phyloP scores from a whole-genome alignment of 2,113 vertebrate species.

The Sorex fumeus region DNA sequence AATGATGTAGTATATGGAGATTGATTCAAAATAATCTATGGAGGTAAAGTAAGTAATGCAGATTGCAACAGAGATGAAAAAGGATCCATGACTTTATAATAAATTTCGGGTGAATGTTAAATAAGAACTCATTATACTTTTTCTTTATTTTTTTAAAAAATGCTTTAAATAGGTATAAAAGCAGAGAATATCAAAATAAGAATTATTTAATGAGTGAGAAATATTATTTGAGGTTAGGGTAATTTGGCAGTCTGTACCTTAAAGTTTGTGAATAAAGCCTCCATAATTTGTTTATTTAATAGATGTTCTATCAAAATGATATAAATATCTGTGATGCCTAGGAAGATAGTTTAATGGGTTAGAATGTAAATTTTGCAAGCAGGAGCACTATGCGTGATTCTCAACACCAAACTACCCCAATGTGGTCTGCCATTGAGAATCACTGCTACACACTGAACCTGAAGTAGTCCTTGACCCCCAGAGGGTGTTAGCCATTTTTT shows the following conservation, averaged over 20 bases:
- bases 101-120: not conserved
- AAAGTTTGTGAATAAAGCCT: not conserved
- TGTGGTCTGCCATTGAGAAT: not conserved
- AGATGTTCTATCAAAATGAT: not conserved
- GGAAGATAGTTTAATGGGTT: not conserved
- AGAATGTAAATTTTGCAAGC: not conserved
- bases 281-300: slow-evolving; percentile 3
- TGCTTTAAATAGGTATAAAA: not conserved
- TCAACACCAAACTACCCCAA: not conserved
- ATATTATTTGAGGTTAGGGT: not conserved
- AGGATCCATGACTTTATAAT: not conserved
- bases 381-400: not conserved
- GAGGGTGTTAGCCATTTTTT: no score
- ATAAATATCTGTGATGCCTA: not conserved
- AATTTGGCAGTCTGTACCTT: not conserved
- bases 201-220: slow-evolving; percentile 20
- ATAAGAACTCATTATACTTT: not conserved
- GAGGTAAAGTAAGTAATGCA: not conserved
- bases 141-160: not conserved
- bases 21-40: not conserved
- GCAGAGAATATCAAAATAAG: not conserved
- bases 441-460: no score
- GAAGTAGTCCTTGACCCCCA: no score
- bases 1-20: not conserved
- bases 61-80: not conserved